Evolutionary conservation across 2,113 vertebrate species (phyloP).

Genomic region (Xyliphius kryptos): DNA sequence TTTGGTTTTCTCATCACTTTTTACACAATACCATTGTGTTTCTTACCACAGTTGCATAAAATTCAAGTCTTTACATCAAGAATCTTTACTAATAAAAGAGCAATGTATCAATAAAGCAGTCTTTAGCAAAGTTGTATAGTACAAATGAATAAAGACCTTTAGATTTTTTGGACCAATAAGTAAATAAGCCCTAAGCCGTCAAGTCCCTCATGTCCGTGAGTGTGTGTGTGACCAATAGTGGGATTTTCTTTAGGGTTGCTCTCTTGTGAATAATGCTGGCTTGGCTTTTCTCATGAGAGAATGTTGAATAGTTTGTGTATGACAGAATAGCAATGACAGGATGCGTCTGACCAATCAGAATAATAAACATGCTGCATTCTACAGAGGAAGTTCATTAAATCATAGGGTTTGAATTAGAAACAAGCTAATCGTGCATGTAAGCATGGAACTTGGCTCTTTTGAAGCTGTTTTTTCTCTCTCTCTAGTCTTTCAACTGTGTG

Average conservation of each 20-base stretch:
- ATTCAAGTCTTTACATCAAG: no score
- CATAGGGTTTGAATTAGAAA: slow-evolving; percentile 71
- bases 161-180: no score
- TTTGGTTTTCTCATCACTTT: slow-evolving; percentile 27
- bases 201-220: background rate
- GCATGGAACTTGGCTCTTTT: slow-evolving; percentile 61
- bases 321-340: slow-evolving; percentile 64
- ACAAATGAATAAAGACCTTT: no score
- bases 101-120: no score
- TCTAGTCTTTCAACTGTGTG: slow-evolving; percentile 58
- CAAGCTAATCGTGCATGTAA: slow-evolving; percentile 63
- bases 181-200: no score
- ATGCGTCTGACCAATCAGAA: slow-evolving; percentile 65
- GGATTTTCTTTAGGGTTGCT: slow-evolving; percentile 19
- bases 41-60: no score
- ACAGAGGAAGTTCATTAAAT: slow-evolving; percentile 71
- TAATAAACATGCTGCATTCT: slow-evolving; percentile 68
- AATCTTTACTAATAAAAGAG: no score
- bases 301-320: slow-evolving; percentile 59
- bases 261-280: slow-evolving; percentile 45
- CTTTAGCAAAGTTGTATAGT: no score
- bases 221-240: slow-evolving; percentile 13
- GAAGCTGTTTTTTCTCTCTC: slow-evolving; percentile 54
- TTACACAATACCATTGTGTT: background rate
- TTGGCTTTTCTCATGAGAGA: slow-evolving; percentile 61